Evolutionary conservation across 2,113 vertebrate genomes (phyloP), one percentile per base, ranked within the genome.

Genomic region (Pandion haliaetus): DNA sequence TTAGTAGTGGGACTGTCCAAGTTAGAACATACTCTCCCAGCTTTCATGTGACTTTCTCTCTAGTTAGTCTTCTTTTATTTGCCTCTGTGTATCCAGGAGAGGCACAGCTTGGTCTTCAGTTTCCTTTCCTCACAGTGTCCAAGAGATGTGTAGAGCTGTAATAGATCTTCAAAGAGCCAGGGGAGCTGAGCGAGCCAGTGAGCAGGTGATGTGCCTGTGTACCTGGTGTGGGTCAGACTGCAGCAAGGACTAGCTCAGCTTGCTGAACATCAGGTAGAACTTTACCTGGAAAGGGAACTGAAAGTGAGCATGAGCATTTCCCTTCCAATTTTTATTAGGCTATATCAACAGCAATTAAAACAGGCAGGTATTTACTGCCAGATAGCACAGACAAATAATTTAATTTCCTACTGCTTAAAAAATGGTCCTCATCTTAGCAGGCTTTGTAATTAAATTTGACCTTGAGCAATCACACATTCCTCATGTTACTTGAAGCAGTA

Each of bases 381-480:
- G 67, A 79, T 47, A 92, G 50, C 1, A 0, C 3, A 36, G 72
- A 70, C 86, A 93, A 96, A 96, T 92, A 94, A 94, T 95, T 94
- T 94, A 82, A 91, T 97, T 93, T 95, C 31, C 49, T 31, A 49
- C 81, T n/a, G 59, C 47, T 93, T 88, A 93, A 88, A 82, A 86
- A 92, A 82, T 59, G 24, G 67, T 92, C 77, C 49, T 83, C 47
- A 10, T 80, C 67, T 88, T 88, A 92, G 86, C 52, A 83, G 62
- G 47, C 42, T 93, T 94, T 95, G 63, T 91, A 95, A 94, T 93
- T 89, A 89, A 74, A 63, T 82, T 92, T 97, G 95, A 95, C 96
- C 96, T 97, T 95, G 81, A 96, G 70, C 45, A 78, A 52, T 73
- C 78, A 42, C 42, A 34, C 42, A 13, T 80, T 82, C 42, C 38